Base-by-base conservation (phyloP, 1,140 invertebrate genomes). In the Drosophila albomicans region DNA sequence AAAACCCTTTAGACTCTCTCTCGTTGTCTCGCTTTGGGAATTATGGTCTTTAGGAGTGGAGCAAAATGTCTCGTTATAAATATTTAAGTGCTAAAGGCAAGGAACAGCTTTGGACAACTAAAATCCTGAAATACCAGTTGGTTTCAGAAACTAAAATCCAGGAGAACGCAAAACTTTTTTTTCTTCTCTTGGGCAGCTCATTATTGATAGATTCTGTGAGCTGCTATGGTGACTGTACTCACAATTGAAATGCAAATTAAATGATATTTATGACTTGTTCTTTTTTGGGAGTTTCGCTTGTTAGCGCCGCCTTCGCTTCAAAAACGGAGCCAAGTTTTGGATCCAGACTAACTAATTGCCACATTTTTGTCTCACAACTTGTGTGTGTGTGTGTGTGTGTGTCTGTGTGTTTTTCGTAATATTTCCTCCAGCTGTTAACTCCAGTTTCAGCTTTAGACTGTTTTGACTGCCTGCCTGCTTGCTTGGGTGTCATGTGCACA, bases 401-500 rank as follows among this genome's bases (percentile, higher is more conserved):
- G 20, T 25, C 3, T 25, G 20, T 25, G 20, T 25, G 20, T 25
- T 56, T 43, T 56, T 43, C 62, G 20, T 10, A 66, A 66, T 25
- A 65, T 66, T 71, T 48, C 35, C 38, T 48, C 1, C 25, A 13
- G 4, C 32, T 49, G 20, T 11, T 32, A 10, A 10, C 30, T n/a
- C 30, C 15, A 13, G 28, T 43, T 25, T 15, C n/a, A 66, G 6
- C 52, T 35, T 65, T 65, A 54, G 62, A n/a, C 54, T 52, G 15
- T 41, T 51, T 28, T 52, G 35, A 16, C 72, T 16, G 8, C 30
- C 6, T 10, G 30, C n/a, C 38, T 30, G 30, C 28, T 56, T 1
- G 75, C 32, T 30, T 75, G 57, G 79, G 79, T 87, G 82, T 82
- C 79, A 80, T 87, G 80, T 87, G 80, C 82, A 87, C 80, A 79